Evolutionary conservation across 2,113 vertebrate species (phyloP).

Genomic region (Mustelus asterias): DNA sequence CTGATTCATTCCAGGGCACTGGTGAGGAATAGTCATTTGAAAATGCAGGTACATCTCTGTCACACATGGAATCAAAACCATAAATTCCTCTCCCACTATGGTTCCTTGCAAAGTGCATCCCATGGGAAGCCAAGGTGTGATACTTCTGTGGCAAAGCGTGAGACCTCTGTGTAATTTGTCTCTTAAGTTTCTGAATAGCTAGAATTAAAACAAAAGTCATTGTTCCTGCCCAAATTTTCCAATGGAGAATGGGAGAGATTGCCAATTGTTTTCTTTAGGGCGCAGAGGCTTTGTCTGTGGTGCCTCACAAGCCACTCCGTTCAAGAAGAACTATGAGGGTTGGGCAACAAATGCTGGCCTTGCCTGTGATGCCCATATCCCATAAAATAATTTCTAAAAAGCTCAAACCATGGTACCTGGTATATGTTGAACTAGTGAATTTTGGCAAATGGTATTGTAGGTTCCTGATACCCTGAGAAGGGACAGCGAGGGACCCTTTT

Average conservation of each 20-base stretch:
- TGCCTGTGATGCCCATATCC: background rate
- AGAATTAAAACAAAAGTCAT: background rate
- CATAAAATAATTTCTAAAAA: background rate
- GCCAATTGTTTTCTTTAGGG: background rate
- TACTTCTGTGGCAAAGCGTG: background rate
- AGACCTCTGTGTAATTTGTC: background rate
- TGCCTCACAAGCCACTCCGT: background rate
- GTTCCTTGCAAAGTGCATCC: background rate
- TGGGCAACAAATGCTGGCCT: no score
- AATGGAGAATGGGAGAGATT: background rate
- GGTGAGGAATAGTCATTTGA: background rate
- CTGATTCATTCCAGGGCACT: background rate
- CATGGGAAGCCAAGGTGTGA: background rate
- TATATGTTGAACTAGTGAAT: background rate
- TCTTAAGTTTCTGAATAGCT: background rate
- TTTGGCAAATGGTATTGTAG: background rate
- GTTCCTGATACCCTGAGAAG: background rate
- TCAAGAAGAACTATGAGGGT: no score
- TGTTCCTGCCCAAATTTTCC: background rate
- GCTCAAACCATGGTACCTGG: background rate
- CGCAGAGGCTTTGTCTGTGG: background rate
- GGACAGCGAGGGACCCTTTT: background rate
- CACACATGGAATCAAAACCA: background rate
- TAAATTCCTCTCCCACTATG: background rate
- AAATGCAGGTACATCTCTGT: background rate